A percentile compares a stretch with the other conserved stretches of the same genome.
Conservation (phyloP, 2,113 vertebrate genomes). For the Mesocricetus auratus region DNA sequence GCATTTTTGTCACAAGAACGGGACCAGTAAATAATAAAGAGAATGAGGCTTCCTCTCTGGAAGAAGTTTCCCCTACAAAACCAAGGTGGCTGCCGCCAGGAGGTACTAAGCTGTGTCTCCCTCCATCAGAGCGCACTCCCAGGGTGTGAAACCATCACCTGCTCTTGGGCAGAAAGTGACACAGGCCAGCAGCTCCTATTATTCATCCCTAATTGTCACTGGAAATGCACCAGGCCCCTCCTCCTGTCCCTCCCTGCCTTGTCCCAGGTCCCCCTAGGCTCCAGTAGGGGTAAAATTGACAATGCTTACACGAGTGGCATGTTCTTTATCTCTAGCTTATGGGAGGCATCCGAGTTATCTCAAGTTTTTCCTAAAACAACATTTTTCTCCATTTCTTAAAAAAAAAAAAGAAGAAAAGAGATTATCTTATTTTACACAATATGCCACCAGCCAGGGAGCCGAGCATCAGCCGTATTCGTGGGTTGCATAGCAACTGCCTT, state of each 20-base stretch:
- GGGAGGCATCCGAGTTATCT: conserved; percentile 79
- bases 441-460: conserved; percentile 82
- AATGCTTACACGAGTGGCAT: conserved; percentile 57
- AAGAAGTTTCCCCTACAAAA: conserved; percentile 54
- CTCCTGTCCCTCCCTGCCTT: background rate
- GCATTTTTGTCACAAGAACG: background rate
- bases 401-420: conserved; percentile 51
- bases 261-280: background rate
- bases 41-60: background rate
- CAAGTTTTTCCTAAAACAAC: conserved; percentile 82
- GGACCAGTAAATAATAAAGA: background rate
- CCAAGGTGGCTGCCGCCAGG: background rate
- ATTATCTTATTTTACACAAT: conserved; percentile 84
- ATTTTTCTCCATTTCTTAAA: conserved; percentile 78
- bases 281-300: conserved; percentile 63
- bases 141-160: background rate
- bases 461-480: conserved; percentile 75
- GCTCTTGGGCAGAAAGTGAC: background rate
- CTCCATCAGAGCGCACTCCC: rapidly evolving
- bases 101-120: background rate
- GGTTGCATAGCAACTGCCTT: conserved; percentile 89
- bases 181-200: too few species aligned
- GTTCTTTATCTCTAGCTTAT: conserved; percentile 77
- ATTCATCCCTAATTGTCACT: background rate
- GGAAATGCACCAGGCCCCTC: background rate